Evolutionary conservation across 2,113 vertebrate species (phyloP).

Genomic region (Mesitornis unicolor): DNA sequence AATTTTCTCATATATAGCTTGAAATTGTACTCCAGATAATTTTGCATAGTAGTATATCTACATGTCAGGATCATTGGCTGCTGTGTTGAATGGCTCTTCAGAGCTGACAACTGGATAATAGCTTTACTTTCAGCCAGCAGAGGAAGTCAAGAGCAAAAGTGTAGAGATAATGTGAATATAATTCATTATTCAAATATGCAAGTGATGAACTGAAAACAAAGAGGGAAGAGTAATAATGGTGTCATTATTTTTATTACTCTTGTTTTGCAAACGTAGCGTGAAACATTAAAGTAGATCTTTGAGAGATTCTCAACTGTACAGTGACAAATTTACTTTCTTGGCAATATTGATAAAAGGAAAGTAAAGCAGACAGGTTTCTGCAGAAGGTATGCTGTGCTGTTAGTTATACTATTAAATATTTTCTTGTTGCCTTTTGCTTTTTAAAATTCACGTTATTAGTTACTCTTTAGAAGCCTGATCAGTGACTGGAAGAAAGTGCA

Average conservation of each 20-base stretch:
- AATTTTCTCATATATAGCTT: slow-evolving; percentile 74
- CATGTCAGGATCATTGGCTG: slow-evolving; percentile 82
- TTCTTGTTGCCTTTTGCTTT: slow-evolving; percentile 26
- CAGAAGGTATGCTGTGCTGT: slow-evolving; percentile 59
- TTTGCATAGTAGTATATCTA: slow-evolving; percentile 76
- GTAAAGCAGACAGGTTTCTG: slow-evolving; percentile 69
- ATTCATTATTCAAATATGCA: slow-evolving; percentile 98
- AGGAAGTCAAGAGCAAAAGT: slow-evolving; percentile 88
- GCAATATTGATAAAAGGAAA: slow-evolving; percentile 74
- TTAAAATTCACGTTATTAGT: slow-evolving; percentile 52
- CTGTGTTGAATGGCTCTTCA: slow-evolving; percentile 73
- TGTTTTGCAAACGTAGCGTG: slow-evolving; percentile 84
- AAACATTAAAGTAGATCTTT: slow-evolving; percentile 80
- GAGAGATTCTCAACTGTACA: slow-evolving; percentile 70
- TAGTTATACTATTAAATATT: slow-evolving; percentile 64
- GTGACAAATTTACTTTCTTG: slow-evolving; percentile 74
- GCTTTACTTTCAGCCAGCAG: slow-evolving; percentile 88
- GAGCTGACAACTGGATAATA: slow-evolving; percentile 94
- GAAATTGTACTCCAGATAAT: slow-evolving; percentile 75
- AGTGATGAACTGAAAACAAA: slow-evolving; percentile 84
- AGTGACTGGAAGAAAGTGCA: slow-evolving; percentile 20
- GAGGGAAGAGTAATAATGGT: slow-evolving; percentile 88
- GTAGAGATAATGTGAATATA: slow-evolving; percentile 93
- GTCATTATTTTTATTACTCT: slow-evolving; percentile 96
- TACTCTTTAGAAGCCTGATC: slow-evolving; percentile 25